Evolutionary conservation across 2,888 invertebrate genomes (phyloP).

Genomic region (Lasioglossum pauxillum): DNA sequence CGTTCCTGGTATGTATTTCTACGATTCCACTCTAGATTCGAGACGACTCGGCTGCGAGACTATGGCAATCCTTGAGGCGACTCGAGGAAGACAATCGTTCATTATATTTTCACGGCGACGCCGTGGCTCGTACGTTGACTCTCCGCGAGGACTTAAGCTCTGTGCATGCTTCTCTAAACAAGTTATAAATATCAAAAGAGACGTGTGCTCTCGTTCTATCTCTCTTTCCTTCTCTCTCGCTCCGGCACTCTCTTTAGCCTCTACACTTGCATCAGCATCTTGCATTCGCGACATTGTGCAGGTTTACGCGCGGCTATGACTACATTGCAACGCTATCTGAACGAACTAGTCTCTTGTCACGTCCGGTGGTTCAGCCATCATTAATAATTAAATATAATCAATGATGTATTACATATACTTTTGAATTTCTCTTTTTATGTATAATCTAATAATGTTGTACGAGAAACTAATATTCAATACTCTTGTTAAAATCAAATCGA

Average conservation of each 20-base stretch:
- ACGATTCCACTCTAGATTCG: slow-evolving; percentile 26
- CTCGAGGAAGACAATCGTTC: slow-evolving; percentile 60
- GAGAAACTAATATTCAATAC: too few species aligned
- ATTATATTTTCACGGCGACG: slow-evolving; percentile 45
- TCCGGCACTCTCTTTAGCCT: neutral
- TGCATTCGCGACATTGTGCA: neutral
- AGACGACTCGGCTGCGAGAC: slow-evolving; percentile 9
- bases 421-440: too few species aligned
- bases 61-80: slow-evolving; percentile 26
- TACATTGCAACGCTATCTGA: neutral
- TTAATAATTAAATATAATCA: too few species aligned
- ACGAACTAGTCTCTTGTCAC: slow-evolving; percentile 20
- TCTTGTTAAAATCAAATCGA: too few species aligned
- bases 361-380: too few species aligned
- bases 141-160: slow-evolving; percentile 30
- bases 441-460: too few species aligned
- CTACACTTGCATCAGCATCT: slow-evolving; percentile 7
- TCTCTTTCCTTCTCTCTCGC: neutral
- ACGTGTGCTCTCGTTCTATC: slow-evolving; percentile 10
- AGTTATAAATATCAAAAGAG: slow-evolving; percentile 64
- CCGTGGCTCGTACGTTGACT: slow-evolving; percentile 62
- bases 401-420: too few species aligned
- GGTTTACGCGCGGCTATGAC: neutral
- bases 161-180: slow-evolving; percentile 60
- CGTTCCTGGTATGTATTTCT: slow-evolving; percentile 4